phyloP scores from a whole-genome alignment of 2,888 invertebrate genomes.

The Perithous albicinctus region DNA sequence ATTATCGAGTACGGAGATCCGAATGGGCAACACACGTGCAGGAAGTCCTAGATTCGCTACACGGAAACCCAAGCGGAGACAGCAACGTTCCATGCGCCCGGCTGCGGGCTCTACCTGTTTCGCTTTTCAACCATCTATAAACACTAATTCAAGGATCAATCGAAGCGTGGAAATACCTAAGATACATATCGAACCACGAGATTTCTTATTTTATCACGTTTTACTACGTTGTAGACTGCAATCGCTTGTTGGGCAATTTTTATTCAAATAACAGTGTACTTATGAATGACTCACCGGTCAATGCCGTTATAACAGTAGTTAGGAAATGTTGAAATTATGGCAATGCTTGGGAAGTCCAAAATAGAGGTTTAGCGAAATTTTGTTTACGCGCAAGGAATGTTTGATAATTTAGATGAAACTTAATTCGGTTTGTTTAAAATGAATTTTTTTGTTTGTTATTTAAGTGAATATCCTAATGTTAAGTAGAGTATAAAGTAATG shows the following conservation, averaged over 20 bases:
- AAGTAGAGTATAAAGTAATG: no score
- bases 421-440: no score
- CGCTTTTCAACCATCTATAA: not conserved
- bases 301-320: no score
- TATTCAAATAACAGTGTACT: not conserved
- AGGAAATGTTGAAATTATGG: no score
- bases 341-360: no score
- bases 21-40: conserved; percentile 72
- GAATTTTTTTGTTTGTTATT: no score
- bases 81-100: conserved; percentile 3
- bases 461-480: no score
- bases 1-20: conserved; percentile 70
- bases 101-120: conserved; percentile 32
- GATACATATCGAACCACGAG: conserved; percentile 9
- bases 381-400: no score
- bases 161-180: conserved; percentile 55
- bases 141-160: conserved; percentile 45
- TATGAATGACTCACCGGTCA: not conserved
- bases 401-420: no score
- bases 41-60: conserved; percentile 74
- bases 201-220: conserved; percentile 25
- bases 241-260: not conserved
- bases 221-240: not conserved
- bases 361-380: no score
- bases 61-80: conserved; percentile 66